Evolutionary conservation across 2,888 invertebrate species (phyloP).

Genomic region (Lithosia quadra): DNA sequence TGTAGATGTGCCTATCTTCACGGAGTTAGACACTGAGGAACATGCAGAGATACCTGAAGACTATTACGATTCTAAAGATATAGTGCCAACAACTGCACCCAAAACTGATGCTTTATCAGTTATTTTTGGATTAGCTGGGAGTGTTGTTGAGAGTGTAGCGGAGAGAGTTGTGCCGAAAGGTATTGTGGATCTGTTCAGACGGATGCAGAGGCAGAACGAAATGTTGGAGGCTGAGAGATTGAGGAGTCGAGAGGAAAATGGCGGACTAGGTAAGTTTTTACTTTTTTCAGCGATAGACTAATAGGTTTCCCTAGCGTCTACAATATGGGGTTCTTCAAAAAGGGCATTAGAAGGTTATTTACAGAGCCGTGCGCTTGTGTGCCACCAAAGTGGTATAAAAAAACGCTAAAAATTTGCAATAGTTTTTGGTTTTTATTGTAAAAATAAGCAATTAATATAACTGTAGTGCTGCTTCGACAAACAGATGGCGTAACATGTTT

Average conservation of each 20-base stretch:
- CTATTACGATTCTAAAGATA: conserved; percentile 80
- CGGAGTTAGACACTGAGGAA: conserved; percentile 74
- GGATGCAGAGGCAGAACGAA: conserved; percentile 82
- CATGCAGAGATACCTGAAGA: conserved; percentile 76
- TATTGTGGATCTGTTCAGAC: conserved; percentile 76
- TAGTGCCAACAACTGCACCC: conserved; percentile 76
- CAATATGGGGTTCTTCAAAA: too few relatives aligned
- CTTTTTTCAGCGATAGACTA: background rate
- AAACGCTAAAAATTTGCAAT: background rate
- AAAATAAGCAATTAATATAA: background rate
- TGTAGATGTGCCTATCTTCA: conserved; percentile 69
- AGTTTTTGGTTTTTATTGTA: background rate
- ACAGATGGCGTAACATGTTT: too few relatives aligned
- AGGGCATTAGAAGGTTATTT: too few relatives aligned
- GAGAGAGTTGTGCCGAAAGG: conserved; percentile 81
- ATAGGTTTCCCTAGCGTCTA: too few relatives aligned
- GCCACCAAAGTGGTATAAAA: too few relatives aligned
- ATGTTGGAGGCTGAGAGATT: conserved; percentile 79
- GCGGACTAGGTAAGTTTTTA: conserved; percentile 74
- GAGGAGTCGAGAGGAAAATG: conserved; percentile 83
- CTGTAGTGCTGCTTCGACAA: too few relatives aligned
- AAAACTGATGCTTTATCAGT: conserved; percentile 79
- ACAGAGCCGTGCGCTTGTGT: too few relatives aligned
- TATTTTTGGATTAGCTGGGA: conserved; percentile 80
- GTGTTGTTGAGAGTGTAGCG: conserved; percentile 79